Conservation (phyloP, 2,113 vertebrate genomes). For the Cynopterus brachyotis region DNA sequence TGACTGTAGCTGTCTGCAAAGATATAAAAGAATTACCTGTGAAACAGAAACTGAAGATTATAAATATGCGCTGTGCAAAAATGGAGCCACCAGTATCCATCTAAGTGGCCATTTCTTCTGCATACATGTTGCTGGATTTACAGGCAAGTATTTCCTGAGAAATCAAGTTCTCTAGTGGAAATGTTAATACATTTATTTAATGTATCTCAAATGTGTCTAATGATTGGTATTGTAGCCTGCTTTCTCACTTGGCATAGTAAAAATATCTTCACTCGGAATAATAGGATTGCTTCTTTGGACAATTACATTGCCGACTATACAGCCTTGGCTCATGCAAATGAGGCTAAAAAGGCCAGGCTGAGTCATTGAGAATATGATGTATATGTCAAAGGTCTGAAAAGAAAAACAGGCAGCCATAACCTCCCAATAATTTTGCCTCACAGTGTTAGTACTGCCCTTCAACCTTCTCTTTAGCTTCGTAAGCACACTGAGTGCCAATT, state of each 20-base stretch:
- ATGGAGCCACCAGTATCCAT: constrained; percentile 83
- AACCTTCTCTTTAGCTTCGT: not conserved
- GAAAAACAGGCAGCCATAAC: not conserved
- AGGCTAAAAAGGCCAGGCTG: not conserved
- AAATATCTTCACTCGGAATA: constrained; percentile 32
- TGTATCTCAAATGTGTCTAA: not conserved
- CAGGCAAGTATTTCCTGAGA: constrained; percentile 81
- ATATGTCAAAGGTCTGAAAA: not conserved
- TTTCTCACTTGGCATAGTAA: constrained; percentile 23
- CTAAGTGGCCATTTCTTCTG: constrained; percentile 84
- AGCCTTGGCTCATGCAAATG: constrained; percentile 25
- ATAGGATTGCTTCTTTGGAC: not conserved
- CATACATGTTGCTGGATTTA: constrained; percentile 83
- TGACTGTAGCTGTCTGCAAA: constrained; percentile 83
- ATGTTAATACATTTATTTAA: not conserved
- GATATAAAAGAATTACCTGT: constrained; percentile 85
- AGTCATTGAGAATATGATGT: not conserved
- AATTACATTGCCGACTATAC: constrained; percentile 10
- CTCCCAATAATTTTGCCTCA: not conserved
- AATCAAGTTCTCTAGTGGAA: not conserved
- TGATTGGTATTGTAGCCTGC: not conserved
- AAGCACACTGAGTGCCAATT: not conserved
- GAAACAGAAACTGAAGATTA: constrained; percentile 86
- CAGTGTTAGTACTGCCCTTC: not conserved
- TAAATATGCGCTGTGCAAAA: constrained; percentile 83